phyloP scores from a whole-genome alignment of 2,113 vertebrate genomes.

The Pionites leucogaster region DNA sequence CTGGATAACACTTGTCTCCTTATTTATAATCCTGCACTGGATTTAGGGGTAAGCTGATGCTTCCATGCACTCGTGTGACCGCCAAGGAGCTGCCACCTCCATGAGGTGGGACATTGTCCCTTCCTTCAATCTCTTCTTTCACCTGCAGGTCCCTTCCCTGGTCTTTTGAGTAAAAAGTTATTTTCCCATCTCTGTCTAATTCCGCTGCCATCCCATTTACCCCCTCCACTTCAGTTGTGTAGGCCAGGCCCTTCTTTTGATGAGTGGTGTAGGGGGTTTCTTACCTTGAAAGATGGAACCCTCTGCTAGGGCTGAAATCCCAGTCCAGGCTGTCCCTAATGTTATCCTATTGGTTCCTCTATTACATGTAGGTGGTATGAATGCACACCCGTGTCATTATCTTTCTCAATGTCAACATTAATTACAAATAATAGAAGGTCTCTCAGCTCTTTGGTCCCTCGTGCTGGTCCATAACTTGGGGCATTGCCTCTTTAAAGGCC shows the following conservation, averaged over 20 bases:
- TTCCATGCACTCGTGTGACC: background rate
- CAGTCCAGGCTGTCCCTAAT: background rate
- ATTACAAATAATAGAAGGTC: background rate
- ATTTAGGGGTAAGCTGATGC: constrained; percentile 4
- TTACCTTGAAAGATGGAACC: background rate
- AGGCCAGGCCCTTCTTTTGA: background rate
- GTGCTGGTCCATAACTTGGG: background rate
- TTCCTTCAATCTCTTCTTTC: background rate
- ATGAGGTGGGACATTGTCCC: rapidly evolving
- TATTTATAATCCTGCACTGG: background rate
- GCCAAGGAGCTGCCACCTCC: background rate
- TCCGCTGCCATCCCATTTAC: background rate
- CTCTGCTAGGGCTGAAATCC: background rate
- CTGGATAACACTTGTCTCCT: background rate
- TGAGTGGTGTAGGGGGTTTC: background rate
- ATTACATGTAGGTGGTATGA: background rate
- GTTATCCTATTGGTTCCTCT: background rate
- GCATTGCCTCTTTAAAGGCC: background rate
- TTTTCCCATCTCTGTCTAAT: background rate
- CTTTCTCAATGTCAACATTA: background rate
- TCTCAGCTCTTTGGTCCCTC: background rate
- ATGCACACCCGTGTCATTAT: background rate
- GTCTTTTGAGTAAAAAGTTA: background rate
- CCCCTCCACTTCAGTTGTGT: background rate
- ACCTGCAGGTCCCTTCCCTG: background rate